Percentiles rank a stretch among this genome's conserved stretches.
Conservation (phyloP, 2,113 vertebrate species). For the Riparia riparia region DNA sequence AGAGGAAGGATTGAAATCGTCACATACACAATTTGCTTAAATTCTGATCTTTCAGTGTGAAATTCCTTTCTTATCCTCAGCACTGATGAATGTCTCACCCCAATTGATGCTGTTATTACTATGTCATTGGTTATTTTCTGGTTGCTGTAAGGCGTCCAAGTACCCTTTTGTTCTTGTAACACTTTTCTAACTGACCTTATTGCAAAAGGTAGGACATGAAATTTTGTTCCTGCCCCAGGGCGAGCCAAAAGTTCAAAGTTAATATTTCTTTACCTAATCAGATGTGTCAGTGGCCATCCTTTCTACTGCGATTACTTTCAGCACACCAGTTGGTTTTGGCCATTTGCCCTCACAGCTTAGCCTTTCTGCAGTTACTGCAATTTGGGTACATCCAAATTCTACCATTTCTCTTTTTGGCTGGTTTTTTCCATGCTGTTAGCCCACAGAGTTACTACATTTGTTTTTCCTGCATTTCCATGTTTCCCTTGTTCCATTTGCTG, state of each 20-base stretch:
- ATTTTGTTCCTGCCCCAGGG: constrained; percentile 1
- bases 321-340: not conserved
- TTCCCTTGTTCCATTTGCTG: not conserved
- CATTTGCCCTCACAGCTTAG: not conserved
- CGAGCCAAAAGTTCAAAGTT: not conserved
- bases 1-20: not conserved
- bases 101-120: not conserved
- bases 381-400: not conserved
- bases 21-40: not conserved
- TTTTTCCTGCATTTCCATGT: not conserved
- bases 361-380: not conserved
- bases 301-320: not conserved
- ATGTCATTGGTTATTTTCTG: not conserved
- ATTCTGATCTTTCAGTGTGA: not conserved
- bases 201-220: not conserved
- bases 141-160: not conserved
- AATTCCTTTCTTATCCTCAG: not conserved
- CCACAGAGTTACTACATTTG: not conserved
- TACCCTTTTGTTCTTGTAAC: not conserved
- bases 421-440: not conserved
- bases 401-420: not conserved
- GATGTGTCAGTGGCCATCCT: not conserved
- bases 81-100: accelerated
- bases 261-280: not conserved
- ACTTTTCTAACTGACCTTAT: not conserved